Conservation (phyloP, 2,888 invertebrate species). For the Lacanobia wlatinum region DNA sequence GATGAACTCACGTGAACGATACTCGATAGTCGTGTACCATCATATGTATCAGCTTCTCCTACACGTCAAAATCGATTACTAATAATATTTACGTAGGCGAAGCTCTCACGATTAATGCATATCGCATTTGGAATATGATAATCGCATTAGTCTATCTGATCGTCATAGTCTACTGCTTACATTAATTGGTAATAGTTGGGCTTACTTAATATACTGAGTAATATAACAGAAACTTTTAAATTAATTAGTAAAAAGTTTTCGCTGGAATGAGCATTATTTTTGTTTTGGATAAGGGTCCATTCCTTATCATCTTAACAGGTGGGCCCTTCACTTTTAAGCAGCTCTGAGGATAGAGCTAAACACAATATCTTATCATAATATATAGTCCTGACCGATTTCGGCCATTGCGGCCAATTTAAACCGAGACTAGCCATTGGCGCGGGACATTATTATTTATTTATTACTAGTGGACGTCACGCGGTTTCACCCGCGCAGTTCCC, state of each 20-base stretch:
- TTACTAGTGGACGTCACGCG: too few species aligned
- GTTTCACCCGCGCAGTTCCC: too few species aligned
- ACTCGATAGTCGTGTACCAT: not conserved
- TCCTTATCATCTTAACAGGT: not conserved
- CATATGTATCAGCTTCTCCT: not conserved
- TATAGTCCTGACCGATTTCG: too few species aligned
- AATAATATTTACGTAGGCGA: not conserved
- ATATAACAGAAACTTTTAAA: not conserved
- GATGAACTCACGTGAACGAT: not conserved
- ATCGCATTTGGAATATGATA: constrained; percentile 7
- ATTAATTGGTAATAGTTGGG: not conserved
- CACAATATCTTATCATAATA: too few species aligned
- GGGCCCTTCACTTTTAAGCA: not conserved
- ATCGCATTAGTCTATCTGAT: not conserved
- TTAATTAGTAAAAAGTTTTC: too few species aligned
- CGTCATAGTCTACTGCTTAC: not conserved
- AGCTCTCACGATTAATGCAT: not conserved
- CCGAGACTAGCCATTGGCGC: too few species aligned
- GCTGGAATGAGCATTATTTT: not conserved
- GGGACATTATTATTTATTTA: too few species aligned
- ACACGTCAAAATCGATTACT: not conserved
- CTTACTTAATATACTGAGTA: not conserved
- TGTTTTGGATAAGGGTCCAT: not conserved
- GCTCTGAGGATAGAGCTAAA: not conserved
- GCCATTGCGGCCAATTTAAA: too few species aligned